Evolutionary conservation across 2,888 invertebrate genomes (phyloP).

Genomic region (Scaptomyza polygonia): DNA sequence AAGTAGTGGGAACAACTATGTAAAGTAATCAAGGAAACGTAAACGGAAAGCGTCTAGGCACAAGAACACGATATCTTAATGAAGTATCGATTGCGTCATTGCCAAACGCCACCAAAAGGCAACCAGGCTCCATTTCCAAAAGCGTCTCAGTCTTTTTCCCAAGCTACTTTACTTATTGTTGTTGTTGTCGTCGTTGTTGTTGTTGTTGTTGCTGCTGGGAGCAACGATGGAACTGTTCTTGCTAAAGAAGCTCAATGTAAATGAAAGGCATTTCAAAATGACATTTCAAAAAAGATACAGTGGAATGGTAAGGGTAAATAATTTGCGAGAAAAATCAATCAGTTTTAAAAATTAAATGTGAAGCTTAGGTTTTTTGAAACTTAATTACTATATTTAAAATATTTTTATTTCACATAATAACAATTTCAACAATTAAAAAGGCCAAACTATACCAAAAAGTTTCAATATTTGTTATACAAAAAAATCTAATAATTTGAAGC

Average conservation of each 20-base stretch:
- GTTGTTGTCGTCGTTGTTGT: conserved; percentile 7
- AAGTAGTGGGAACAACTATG: conserved; percentile 64
- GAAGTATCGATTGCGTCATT: conserved; percentile 75
- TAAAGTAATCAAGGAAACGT: conserved; percentile 82
- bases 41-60: conserved; percentile 81
- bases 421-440: too few species aligned
- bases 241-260: conserved; percentile 13
- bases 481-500: too few species aligned
- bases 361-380: too few species aligned
- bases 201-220: conserved; percentile 15
- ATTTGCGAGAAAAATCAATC: too few species aligned
- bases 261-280: conserved; percentile 69
- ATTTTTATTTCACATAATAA: too few species aligned
- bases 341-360: too few species aligned
- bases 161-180: conserved; percentile 12
- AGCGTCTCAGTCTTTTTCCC: not conserved
- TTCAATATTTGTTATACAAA: too few species aligned
- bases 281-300: conserved; percentile 63
- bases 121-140: conserved; percentile 24
- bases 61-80: conserved; percentile 80
- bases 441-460: too few species aligned
- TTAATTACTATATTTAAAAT: too few species aligned
- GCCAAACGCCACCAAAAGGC: conserved; percentile 56
- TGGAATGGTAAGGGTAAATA: conserved; percentile 24
- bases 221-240: not conserved